Evolutionary conservation across 2,888 invertebrate species (phyloP).

Genomic region (Eudasyphora cyanicolor): DNA sequence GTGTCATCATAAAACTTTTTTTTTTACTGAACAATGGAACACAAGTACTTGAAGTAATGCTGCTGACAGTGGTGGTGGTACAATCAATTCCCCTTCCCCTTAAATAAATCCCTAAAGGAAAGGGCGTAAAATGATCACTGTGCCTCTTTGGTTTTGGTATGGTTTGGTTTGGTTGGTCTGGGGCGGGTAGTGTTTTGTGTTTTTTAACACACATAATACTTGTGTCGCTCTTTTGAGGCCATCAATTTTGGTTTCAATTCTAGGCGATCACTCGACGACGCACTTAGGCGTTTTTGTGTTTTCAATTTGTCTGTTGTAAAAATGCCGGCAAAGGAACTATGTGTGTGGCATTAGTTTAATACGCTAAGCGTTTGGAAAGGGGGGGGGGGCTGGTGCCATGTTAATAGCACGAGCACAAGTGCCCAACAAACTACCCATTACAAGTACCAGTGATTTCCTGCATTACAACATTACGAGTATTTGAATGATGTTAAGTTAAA

Average conservation of each 20-base stretch:
- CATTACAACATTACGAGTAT: conserved; percentile 39
- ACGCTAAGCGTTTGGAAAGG: background rate
- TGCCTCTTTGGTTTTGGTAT: background rate
- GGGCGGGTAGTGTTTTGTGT: conserved; percentile 50
- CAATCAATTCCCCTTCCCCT: background rate
- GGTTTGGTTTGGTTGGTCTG: background rate
- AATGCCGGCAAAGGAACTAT: conserved; percentile 54
- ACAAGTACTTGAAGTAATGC: background rate
- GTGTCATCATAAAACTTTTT: background rate
- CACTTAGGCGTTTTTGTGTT: background rate
- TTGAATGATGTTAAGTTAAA: conserved; percentile 38
- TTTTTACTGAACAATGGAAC: background rate
- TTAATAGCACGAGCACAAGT: conserved; percentile 29
- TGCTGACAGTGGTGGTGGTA: background rate
- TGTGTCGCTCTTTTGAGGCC: background rate
- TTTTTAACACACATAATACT: conserved; percentile 62
- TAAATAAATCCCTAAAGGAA: background rate
- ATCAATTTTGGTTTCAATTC: conserved; percentile 16
- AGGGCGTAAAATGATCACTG: conserved; percentile 15
- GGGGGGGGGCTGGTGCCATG: background rate
- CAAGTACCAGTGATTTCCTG: conserved; percentile 46
- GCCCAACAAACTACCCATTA: background rate
- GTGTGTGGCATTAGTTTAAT: conserved; percentile 53
- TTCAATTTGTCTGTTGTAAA: conserved; percentile 31
- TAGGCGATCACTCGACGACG: conserved; percentile 16